phyloP scores from a whole-genome alignment of 2,888 invertebrate genomes.

The Epistrophella euchroma region DNA sequence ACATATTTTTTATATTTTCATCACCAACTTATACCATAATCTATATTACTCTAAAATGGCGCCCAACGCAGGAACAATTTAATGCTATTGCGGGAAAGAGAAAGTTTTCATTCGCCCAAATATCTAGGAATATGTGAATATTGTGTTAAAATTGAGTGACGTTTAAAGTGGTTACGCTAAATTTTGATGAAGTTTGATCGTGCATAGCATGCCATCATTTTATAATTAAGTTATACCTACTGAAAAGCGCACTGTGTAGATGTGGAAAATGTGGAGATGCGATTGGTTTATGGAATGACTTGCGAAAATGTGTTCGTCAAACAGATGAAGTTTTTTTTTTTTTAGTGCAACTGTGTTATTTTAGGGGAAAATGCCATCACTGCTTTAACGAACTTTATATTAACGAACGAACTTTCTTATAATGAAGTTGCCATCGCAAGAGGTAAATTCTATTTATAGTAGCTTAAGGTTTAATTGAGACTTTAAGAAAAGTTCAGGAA shows the following conservation, averaged over 20 bases:
- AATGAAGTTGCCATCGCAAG: not conserved
- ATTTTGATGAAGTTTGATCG: constrained; percentile 38
- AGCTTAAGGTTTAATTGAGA: not conserved
- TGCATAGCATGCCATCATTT: constrained; percentile 13
- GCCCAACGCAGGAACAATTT: constrained; percentile 6
- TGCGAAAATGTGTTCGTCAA: not conserved
- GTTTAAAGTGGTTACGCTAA: constrained; percentile 30
- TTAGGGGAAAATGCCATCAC: not conserved
- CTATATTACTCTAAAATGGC: constrained; percentile 6
- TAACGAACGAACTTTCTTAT: not conserved
- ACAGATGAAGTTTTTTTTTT: not conserved
- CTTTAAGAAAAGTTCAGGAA: not conserved
- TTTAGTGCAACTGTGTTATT: not conserved
- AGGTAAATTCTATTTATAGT: not conserved
- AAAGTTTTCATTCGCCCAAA: not conserved
- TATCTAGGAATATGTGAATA: not conserved
- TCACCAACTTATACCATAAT: no score
- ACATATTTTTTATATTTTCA: not conserved
- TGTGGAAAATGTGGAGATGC: not conserved
- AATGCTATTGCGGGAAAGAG: not conserved
- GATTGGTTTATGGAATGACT: not conserved
- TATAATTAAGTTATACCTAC: constrained; percentile 14
- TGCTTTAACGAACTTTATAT: not conserved
- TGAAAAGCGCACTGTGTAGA: not conserved
- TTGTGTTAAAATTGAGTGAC: constrained; percentile 16